phyloP scores from a whole-genome alignment of 1,140 invertebrate genomes.

The Augochlora pura region DNA sequence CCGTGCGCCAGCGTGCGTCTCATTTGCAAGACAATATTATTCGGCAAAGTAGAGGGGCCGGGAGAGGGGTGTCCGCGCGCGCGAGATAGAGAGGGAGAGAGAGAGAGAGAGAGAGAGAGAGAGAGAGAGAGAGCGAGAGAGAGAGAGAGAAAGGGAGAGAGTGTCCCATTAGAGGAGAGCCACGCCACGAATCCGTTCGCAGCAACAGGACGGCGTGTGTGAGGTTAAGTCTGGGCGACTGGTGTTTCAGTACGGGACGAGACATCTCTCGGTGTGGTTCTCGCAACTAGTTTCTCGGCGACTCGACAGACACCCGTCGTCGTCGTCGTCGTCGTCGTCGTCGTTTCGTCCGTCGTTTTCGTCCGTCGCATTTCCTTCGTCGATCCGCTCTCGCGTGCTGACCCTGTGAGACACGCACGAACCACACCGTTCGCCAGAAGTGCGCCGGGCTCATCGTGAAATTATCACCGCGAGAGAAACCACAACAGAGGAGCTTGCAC shows the following conservation, averaged over 20 bases:
- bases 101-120: not conserved
- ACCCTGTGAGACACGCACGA: too few relatives aligned
- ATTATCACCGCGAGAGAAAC: not conserved
- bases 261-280: constrained; percentile 60
- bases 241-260: constrained; percentile 56
- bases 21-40: constrained; percentile 47
- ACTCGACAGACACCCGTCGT: not conserved
- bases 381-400: too few relatives aligned
- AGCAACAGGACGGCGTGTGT: constrained; percentile 11
- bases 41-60: not conserved
- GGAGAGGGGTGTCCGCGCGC: not conserved
- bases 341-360: too few relatives aligned
- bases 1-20: not conserved
- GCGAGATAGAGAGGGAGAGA: not conserved
- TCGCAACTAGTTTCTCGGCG: constrained; percentile 2
- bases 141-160: not conserved
- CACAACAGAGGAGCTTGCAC: not conserved
- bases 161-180: not conserved
- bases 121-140: not conserved
- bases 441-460: too few relatives aligned
- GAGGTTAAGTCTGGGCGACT: constrained; percentile 38
- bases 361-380: not conserved
- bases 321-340: not conserved
- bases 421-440: too few relatives aligned
- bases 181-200: not conserved